Evolutionary conservation across 92 coral and sea anemone species (phyloP).

Genomic region (Plumapathes pennacea): DNA sequence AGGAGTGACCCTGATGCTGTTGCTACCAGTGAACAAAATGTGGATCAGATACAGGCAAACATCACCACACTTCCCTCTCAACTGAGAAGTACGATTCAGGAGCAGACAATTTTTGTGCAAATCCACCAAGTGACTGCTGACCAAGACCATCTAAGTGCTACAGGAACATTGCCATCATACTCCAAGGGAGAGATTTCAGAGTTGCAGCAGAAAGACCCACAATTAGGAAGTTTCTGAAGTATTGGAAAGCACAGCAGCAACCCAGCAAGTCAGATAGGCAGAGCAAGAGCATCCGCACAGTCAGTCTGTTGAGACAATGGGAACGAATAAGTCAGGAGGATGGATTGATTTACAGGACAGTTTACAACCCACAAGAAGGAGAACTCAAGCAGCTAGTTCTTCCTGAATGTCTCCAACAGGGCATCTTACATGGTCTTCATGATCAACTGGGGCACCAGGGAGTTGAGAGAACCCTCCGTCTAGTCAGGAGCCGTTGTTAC

Average conservation of each 20-base stretch:
- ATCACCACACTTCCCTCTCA: conserved; percentile 4
- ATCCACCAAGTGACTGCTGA: no score
- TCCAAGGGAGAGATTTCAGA: conserved; percentile 6
- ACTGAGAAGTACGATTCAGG: not conserved
- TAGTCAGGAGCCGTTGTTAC: conserved; percentile 48
- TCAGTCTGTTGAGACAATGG: conserved; percentile 15
- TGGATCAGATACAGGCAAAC: conserved; percentile 17
- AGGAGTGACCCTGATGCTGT: not conserved
- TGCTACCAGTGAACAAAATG: not conserved
- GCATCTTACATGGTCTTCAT: conserved; percentile 33
- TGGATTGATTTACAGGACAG: conserved; percentile 17
- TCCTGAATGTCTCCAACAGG: conserved; percentile 11
- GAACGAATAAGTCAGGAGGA: conserved; percentile 8
- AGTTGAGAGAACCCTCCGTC: conserved; percentile 43
- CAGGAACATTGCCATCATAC: conserved; percentile 24
- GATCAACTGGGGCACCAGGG: conserved; percentile 59
- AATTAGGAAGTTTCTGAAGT: conserved; percentile 13
- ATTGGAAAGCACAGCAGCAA: no score
- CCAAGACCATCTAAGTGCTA: no score
- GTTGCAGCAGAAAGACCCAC: conserved; percentile 24
- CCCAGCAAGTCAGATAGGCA: no score
- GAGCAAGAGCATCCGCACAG: no score
- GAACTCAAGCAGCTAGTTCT: conserved; percentile 22
- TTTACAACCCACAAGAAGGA: not conserved
- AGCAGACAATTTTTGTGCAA: no score